Evolutionary conservation across 2,888 invertebrate species (phyloP), one percentile per base, ranked within the genome.

Genomic region (Sussaba pulchella): DNA sequence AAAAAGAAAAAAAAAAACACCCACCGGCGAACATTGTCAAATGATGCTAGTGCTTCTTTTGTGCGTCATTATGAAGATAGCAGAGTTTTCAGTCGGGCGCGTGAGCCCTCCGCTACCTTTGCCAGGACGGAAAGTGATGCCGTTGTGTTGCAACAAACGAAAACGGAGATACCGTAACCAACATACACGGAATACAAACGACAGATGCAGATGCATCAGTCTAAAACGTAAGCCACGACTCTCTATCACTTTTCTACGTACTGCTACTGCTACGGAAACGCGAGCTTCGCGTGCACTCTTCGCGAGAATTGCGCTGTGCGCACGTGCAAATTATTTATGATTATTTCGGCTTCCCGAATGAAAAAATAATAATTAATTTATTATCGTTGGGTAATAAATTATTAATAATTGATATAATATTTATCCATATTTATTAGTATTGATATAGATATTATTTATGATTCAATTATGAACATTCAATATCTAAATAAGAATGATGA

Each of bases 31-130:
- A 85, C 82, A 86, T 85, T 83, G 74, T 85, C 87, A 84, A 89
- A 94, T 94, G 94, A 93, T 94, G 92, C 93, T 94, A 91, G 92
- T 94, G 90, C 90, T 94, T 86, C 87, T 92, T 84, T 90, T 94
- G 92, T 94, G 94, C 91, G 93, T 94, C 91, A 94, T 94, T 92
- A 94, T 94, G 94, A 94, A 94, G 93, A 93, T 94, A 89, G 93
- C 94, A 88, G 94, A 94, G 92, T 93, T 93, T 88, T 93, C 94
- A 69, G 88, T 89, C 87, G 90, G 90, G 81, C 90, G 88, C 64
- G 80, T 73, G 26, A 89, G 85, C 81, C 85, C 88, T 72, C 82
- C 87, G 63, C 85, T 88, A 72, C 85, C 85, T 67, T 86, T 83
- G 80, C 82, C 87, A 70, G 85, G 84, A 72, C 87, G 85, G 83